Base-by-base conservation (phyloP, 2,797 vertebrate genomes). In the Hozukius guyotensis region DNA sequence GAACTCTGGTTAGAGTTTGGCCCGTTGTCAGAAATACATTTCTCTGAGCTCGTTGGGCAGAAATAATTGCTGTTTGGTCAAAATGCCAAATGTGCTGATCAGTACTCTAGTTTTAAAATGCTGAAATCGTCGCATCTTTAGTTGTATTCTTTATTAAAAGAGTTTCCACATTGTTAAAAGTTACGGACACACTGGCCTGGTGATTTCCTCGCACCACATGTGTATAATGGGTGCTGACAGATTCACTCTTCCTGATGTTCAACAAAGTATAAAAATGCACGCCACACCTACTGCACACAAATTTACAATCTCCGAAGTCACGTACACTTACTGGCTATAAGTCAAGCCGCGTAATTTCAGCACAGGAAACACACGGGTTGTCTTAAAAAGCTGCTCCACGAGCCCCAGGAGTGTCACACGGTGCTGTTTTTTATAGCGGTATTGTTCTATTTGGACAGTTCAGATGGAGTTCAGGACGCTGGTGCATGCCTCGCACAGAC, bases 141-240 rank as follows among this genome's bases (percentile, higher is more conserved):
- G 18, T 29, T 22, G 69, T 70, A 5, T 13, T 81, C 9, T 29
- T 63, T 18, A 18, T 36, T 2, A 10, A 38, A 60, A 69, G 10
- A 56, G 13, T 74, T 63, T 79, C 42, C 57, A 52, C 55, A 18
- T 42, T 67, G 77, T 77, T 64, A 22, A 71, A 70, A 36, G 12
- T 25, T 72, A 6, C 2, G 60, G 81, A 68, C 68, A 31, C 55
- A 3, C 72, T 31, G 69, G 42, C 72, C 68, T 6, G 76, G 60
- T 78, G 72, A 67, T 85, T 92, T 92, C 93, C 91, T 92, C 80
- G 52, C 49, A 49, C 3, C 34, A 77, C 63, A 83, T 61, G 73
- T 75, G 78, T 65, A 94, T 90, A 93, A 94, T 92, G 71, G 89
- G 29, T 66, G 87, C 25, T 89, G 93, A 94, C 89, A 92, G 92